Conservation (phyloP, 2,888 invertebrate genomes). For the Tipula confusa region DNA sequence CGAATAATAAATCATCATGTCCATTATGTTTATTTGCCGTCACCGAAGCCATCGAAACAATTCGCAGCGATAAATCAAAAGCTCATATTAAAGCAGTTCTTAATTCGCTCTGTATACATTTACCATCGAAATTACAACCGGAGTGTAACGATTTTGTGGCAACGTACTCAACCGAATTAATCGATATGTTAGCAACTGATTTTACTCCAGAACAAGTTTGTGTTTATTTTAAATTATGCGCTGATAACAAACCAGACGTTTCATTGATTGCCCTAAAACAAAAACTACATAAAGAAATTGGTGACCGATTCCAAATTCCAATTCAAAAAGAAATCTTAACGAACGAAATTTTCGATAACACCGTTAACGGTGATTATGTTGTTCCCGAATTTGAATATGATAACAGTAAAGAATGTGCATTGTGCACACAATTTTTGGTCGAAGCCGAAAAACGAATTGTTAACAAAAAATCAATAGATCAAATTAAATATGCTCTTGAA, state of each 20-base stretch:
- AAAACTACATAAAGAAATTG: background rate
- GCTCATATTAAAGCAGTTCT: conserved; percentile 64
- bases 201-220: conserved; percentile 74
- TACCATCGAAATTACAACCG: conserved; percentile 58
- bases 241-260: conserved; percentile 51
- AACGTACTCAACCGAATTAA: conserved; percentile 67
- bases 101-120: conserved; percentile 63
- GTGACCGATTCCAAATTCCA: background rate
- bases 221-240: conserved; percentile 69
- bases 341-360: conserved; percentile 64
- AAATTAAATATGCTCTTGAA: conserved; percentile 44
- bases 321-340: conserved; percentile 40
- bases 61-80: conserved; percentile 71
- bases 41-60: conserved; percentile 65
- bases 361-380: conserved; percentile 51
- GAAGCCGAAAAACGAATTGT: conserved; percentile 44
- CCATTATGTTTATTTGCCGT: conserved; percentile 81
- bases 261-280: background rate
- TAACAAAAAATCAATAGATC: conserved; percentile 43
- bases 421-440: conserved; percentile 45
- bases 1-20: conserved; percentile 63
- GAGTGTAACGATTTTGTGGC: conserved; percentile 75
- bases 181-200: conserved; percentile 74
- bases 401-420: conserved; percentile 41
- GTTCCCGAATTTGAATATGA: conserved; percentile 35